Base-by-base conservation (phyloP, 2,797 vertebrate species). In the Rhodeus uyekii region DNA sequence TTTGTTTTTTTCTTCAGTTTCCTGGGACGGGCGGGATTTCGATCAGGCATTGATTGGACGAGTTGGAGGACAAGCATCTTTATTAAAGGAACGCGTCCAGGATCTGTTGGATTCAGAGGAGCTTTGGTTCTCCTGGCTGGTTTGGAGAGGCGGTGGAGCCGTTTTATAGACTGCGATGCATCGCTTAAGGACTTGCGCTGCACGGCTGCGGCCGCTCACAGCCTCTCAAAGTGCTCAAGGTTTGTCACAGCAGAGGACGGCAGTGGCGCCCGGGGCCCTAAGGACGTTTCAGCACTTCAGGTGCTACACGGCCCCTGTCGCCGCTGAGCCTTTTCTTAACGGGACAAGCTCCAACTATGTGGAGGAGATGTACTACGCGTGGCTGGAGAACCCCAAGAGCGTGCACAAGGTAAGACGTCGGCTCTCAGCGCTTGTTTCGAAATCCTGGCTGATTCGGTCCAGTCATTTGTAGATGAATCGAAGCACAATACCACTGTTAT, bases 331-430 rank as follows among this genome's bases (percentile, higher is more conserved):
- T 0, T 98, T 98, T 88, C 93, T 98, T 18, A 98, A 95, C 36
- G 97, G 96, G 87, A 97, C 96, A 89, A 97, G 96, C 91, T 96
- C 95, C 0, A 98, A 97, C 93, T 99, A 99, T 85, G 92, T 99
- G 91, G 97, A 99, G 92, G 97, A 99, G 91, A 98, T 99, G 98
- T 99, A 98, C 92, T 94, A 91, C 72, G 94, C 97, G 0, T 99
- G 98, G 98, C 93, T 98, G 93, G 96, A 98, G 90, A 95, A 99
- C 83, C 97, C 97, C 85, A 96, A 93, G 91, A 98, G 94, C 87
- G 98, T 99, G 67, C 98, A 99, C 93, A 96, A 99, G 98, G 98
- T 98, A 96, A 92, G 90, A 84, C 82, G 74, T 7, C 24, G 1
- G 18, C 19, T 8, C 3, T 14, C 32, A 53, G 29, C 12, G 8